Conservation (phyloP, 2,888 invertebrate species). For the Lasius platythorax region DNA sequence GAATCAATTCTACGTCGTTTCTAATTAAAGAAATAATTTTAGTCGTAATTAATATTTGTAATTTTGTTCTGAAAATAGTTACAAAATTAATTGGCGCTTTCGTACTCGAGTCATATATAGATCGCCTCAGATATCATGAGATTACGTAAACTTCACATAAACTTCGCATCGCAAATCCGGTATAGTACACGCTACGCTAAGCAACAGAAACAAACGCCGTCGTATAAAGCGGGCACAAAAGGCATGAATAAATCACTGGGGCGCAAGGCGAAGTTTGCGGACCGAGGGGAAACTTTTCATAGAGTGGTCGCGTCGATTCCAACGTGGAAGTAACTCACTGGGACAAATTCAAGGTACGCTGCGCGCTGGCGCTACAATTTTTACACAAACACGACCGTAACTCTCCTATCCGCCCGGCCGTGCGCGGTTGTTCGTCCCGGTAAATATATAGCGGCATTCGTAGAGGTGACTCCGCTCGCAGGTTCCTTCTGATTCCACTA, state of each 20-base stretch:
- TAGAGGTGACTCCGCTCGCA: constrained; percentile 10
- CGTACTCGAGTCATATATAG: constrained; percentile 19
- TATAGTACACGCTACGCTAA: constrained; percentile 39
- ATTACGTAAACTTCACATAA: constrained; percentile 41
- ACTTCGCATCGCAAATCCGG: constrained; percentile 46
- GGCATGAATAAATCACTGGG: constrained; percentile 52
- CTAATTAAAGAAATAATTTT: constrained; percentile 8
- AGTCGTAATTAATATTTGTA: constrained; percentile 10
- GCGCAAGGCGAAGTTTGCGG: constrained; percentile 31
- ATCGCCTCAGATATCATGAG: background rate
- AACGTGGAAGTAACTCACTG: constrained; percentile 43
- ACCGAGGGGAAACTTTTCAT: constrained; percentile 51
- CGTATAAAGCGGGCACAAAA: constrained; percentile 47
- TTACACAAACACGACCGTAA: constrained; percentile 44
- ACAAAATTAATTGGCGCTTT: constrained; percentile 39
- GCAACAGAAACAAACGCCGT: constrained; percentile 43
- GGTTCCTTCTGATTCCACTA: constrained; percentile 40
- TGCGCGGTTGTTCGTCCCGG: constrained; percentile 1
- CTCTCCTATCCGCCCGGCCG: constrained; percentile 5
- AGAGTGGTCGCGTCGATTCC: constrained; percentile 44
- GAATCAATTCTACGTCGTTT: background rate
- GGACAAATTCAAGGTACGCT: constrained; percentile 48
- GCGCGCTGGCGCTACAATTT: constrained; percentile 27
- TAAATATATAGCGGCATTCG: constrained; percentile 41
- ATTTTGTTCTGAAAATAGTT: constrained; percentile 5